These are phyloP conservation scores for Potorous gilbertii DNA, from an alignment of 2,797 vertebrate species.

Conservation along the genomic window DNA sequence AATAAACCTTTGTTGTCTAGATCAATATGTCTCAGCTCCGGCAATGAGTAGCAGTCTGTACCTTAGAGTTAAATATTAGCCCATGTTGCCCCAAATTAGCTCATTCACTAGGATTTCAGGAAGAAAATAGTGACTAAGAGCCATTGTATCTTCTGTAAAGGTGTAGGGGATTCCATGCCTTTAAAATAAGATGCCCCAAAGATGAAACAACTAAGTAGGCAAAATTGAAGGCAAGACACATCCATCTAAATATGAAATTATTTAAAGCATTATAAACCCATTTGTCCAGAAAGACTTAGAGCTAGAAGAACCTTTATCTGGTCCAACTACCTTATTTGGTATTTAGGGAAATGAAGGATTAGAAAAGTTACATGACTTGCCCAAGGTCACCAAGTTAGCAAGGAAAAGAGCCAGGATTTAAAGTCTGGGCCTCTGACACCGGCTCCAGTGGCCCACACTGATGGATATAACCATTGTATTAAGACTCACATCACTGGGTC, in stretches of 20 bases:
- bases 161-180: neutral
- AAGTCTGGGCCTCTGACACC: no score
- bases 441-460: no score
- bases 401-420: neutral
- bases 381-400: neutral
- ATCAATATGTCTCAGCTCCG: constrained; percentile 46
- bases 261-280: neutral
- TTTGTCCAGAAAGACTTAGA: neutral
- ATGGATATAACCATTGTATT: no score
- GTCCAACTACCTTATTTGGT: neutral
- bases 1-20: constrained; percentile 70
- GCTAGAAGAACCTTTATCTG: neutral
- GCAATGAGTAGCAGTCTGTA: constrained; percentile 26
- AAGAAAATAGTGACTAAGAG: neutral
- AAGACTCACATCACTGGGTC: no score
- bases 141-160: neutral
- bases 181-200: neutral
- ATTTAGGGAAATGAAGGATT: no score
- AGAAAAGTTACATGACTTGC: neutral
- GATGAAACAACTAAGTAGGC: neutral
- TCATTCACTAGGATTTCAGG: neutral
- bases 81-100: neutral
- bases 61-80: constrained; percentile 65
- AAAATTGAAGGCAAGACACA: neutral
- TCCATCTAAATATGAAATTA: neutral